Evolutionary conservation across 2,888 invertebrate species (phyloP), one percentile per base, ranked within the genome.

Genomic region (Lysandra coridon): DNA sequence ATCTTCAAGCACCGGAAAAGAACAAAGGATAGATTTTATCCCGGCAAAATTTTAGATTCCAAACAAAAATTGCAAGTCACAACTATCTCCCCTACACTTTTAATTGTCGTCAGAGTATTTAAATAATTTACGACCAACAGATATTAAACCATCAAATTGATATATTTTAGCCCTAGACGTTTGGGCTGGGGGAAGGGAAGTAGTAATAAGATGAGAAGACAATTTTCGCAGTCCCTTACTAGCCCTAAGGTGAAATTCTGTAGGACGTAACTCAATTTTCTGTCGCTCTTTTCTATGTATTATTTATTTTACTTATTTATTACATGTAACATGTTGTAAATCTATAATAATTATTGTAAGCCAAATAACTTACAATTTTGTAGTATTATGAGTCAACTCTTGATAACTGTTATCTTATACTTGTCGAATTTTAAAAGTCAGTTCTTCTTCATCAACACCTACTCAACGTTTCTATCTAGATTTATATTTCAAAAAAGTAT

Each of bases 181-280:
- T 64, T 12, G 69, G 69, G 69, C 30, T 64, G 30, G 69, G 69
- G 69, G 69, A 69, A 69, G 33, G 17, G 57, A 1, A 30, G 10
- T 12, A 33, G 69, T 69, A 69, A 69, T 69, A 33, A 69, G 69
- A 69, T 69, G 69, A 33, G 69, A 69, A 69, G 69, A 69, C 69
- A 69, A 69, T 69, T 69, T 69, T 37, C 69, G 33, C 33, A 33
- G 62, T 62, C 69, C 69, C 69, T 69, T 17, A 69, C 69, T 69
- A 69, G 69, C 69, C 69, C 33, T 14, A 17, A 69, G 69, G 69
- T 69, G 33, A 69, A 69, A 69, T 69, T 5, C 17, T 69, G 69
- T 64, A 64, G 30, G 64, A 69, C 12, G 33, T 69, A 69, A 69
- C 69, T 69, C 14, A 30, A 69, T 69, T 33, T 69, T 33, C 33